Conservation (phyloP, 2,888 invertebrate genomes). For the Sarcophaga caerulescens region DNA sequence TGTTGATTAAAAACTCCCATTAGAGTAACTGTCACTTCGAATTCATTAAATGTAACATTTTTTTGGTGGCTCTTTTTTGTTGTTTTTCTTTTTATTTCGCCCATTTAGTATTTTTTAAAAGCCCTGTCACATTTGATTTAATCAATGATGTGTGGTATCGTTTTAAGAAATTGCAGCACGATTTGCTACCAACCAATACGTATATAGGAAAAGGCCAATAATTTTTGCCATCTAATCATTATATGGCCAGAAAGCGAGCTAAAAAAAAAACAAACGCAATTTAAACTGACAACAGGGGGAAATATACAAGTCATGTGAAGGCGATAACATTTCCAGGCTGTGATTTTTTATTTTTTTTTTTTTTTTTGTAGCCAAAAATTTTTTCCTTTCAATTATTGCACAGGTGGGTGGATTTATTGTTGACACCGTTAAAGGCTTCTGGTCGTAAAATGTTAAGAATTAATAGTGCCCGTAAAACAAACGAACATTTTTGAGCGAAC, state of each 20-base stretch:
- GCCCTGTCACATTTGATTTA: slow-evolving; percentile 57
- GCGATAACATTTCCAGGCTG: slow-evolving; percentile 47
- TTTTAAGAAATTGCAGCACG: slow-evolving; percentile 37
- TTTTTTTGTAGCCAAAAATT: not conserved
- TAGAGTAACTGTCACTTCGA: slow-evolving; percentile 18
- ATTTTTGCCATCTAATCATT: slow-evolving; percentile 41
- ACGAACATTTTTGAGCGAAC: not conserved
- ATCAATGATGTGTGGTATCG: slow-evolving; percentile 57
- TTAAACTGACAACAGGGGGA: slow-evolving; percentile 49
- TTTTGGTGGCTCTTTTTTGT: not conserved
- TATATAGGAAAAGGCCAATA: slow-evolving; percentile 13
- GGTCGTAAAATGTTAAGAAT: slow-evolving; percentile 51
- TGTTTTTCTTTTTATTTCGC: slow-evolving; percentile 1
- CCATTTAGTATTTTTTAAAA: slow-evolving; percentile 42
- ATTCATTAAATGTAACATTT: slow-evolving; percentile 22
- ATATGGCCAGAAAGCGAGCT: slow-evolving; percentile 28
- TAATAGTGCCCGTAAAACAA: slow-evolving; percentile 29
- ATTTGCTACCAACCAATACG: slow-evolving; percentile 34
- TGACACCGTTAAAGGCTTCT: slow-evolving; percentile 71
- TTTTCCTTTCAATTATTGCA: slow-evolving; percentile 50
- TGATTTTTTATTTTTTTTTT: not conserved
- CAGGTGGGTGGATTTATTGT: slow-evolving; percentile 72
- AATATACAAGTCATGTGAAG: slow-evolving; percentile 54
- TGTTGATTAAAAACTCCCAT: not conserved
- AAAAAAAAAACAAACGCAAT: not conserved